Base-by-base conservation (phyloP, 1,140 invertebrate genomes). In the Myzus persicae region DNA sequence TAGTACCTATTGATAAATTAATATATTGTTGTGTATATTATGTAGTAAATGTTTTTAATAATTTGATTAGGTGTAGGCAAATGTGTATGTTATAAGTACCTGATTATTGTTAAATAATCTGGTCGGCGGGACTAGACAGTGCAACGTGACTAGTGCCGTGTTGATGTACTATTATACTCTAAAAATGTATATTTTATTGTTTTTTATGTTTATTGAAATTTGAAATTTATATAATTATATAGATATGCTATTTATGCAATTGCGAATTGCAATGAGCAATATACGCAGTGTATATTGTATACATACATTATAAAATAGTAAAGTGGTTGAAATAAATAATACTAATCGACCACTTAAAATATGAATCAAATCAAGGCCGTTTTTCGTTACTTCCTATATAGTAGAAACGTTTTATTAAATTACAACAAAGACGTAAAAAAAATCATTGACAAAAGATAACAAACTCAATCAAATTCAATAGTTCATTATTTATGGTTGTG, bases 311-410 rank as follows among this genome's bases (percentile, higher is more conserved):
- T 42, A 84, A 84, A 26, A 82, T 14, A 44, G 26, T 87, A 44
- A 31, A 31, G 42, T 87, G 22, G 42, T 87, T 44, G 42, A 46
- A 46, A 46, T 44, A 46, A 87, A 87, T 87, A 87, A 87, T 87
- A n/a, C 14, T 44, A 87, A 44, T 87, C 42, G 84, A 44, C 42
- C 42, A 87, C 42, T 87, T 87, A 85, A 87, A 46, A 42, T 87
- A 87, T 46, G 26, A 87, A 87, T 87, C 14, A 87, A 87, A 44
- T 38, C 84, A n/a, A 87, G 84, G 40, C 42, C 42, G 9, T 40
- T 76, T 26, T n/a, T 46, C 42, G 31, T 87, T 44, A 87, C 31
- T 84, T 84, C 24, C 40, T 84, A 42, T 24, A 67, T 42, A 24
- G 40, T 46, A 46, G 31, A 46, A 46, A 87, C 11, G 26, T 46